phyloP scores from a whole-genome alignment of 2,797 vertebrate species.

The Pipistrellus nathusii region DNA sequence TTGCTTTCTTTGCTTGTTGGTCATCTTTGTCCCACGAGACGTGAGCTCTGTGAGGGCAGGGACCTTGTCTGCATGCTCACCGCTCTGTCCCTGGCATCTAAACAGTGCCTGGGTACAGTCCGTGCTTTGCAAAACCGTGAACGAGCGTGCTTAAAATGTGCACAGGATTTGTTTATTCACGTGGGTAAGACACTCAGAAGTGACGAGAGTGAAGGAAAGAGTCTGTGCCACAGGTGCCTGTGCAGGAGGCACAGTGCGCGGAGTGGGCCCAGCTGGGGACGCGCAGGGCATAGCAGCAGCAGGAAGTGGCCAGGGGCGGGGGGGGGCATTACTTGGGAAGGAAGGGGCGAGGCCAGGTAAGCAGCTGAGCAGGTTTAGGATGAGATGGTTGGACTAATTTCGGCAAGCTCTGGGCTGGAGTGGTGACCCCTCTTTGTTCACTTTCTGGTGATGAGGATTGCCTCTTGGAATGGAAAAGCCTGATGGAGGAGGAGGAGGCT shows the following conservation, averaged over 20 bases:
- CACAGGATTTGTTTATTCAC: not conserved
- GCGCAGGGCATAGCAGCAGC: too few relatives aligned
- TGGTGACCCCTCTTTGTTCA: not conserved
- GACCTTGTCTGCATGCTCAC: not conserved
- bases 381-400: not conserved
- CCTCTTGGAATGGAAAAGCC: not conserved
- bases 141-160: not conserved
- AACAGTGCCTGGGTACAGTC: not conserved
- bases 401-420: not conserved
- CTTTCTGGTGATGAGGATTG: not conserved
- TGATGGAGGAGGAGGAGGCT: not conserved
- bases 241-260: not conserved
- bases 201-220: not conserved
- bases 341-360: not conserved
- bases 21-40: not conserved
- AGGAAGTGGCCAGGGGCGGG: too few relatives aligned
- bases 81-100: not conserved
- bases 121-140: not conserved
- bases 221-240: not conserved
- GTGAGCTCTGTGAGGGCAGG: not conserved
- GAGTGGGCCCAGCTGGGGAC: rapidly evolving
- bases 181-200: not conserved
- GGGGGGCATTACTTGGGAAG: not conserved
- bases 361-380: not conserved
- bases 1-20: not conserved